Percentiles rank a stretch among this genome's conserved stretches.
phyloP scores from a whole-genome alignment of 2,113 vertebrate genomes.

The Chaetorhynchus papuensis region DNA sequence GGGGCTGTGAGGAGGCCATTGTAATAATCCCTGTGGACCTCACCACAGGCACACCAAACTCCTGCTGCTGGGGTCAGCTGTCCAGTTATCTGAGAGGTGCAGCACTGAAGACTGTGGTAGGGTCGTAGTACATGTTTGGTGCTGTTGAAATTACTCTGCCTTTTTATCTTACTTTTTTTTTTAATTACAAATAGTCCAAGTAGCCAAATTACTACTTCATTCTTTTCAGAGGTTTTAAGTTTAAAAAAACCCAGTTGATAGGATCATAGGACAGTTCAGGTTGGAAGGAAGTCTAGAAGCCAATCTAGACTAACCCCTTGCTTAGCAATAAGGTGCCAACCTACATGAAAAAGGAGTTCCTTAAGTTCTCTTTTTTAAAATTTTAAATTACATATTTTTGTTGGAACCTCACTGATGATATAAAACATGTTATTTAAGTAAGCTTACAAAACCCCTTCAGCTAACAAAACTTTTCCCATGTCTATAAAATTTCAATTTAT shows the following conservation, averaged over 20 bases:
- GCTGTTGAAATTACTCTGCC: background rate
- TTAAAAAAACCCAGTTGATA: background rate
- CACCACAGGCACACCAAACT: background rate
- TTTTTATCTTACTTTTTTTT: background rate
- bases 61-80: background rate
- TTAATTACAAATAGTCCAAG: background rate
- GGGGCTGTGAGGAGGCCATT: background rate
- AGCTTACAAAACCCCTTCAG: background rate
- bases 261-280: background rate
- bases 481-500: background rate
- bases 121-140: background rate
- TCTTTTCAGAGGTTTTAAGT: background rate
- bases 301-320: background rate
- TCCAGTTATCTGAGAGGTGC: background rate
- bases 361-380: background rate
- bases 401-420: background rate
- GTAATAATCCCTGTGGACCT: background rate
- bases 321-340: background rate
- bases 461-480: background rate
- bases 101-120: background rate
- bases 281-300: background rate
- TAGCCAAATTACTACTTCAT: background rate
- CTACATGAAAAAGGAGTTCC: background rate
- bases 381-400: background rate
- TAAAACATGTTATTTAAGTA: background rate